These are phyloP conservation scores for Tragelaphus scriptus DNA, from an alignment of 2,113 vertebrate genomes.

Conservation along the genomic window DNA sequence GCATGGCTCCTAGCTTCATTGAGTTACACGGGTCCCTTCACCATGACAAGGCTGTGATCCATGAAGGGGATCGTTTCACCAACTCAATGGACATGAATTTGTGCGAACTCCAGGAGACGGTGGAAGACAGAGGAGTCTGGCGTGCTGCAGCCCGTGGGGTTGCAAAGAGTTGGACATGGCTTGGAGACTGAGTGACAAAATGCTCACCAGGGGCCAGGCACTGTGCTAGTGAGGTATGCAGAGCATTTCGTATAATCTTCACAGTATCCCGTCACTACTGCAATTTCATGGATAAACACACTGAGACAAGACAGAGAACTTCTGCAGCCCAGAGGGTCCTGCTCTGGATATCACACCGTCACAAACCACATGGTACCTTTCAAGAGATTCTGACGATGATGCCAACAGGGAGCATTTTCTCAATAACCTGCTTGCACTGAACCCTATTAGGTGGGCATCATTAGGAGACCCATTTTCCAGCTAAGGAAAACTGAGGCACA, in stretches of 20 bases:
- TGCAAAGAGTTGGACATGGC: background rate
- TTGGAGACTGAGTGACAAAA: background rate
- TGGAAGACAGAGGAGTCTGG: background rate
- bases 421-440: background rate
- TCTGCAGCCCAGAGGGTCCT: background rate
- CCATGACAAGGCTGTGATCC: background rate
- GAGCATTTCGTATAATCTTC: background rate
- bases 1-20: background rate
- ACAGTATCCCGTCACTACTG: accelerated
- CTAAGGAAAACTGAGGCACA: background rate
- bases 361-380: background rate
- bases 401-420: background rate
- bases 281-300: background rate
- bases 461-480: background rate
- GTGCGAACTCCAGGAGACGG: accelerated
- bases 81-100: background rate
- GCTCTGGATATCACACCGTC: background rate
- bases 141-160: background rate
- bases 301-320: background rate
- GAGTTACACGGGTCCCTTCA: background rate
- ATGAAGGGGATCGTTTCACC: background rate
- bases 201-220: too few relatives aligned
- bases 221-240: background rate
- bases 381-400: background rate
- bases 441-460: too few relatives aligned